These are phyloP conservation scores for Odontocerum albicorne DNA, from an alignment of 2,888 invertebrate genomes.

Conservation along the genomic window DNA sequence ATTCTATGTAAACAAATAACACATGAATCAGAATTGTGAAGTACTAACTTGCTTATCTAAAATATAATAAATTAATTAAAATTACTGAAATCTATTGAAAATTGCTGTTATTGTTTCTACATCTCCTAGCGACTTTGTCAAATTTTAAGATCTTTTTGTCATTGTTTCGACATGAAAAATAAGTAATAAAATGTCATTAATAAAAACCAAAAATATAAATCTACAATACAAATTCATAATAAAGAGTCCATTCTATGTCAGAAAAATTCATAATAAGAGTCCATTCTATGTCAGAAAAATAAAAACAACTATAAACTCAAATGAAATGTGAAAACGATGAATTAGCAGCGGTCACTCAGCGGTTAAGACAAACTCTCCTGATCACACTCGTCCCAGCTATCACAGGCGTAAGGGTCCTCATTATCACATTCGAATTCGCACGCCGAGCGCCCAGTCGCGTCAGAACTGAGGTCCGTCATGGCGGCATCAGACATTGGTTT, in stretches of 20 bases:
- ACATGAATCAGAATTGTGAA: no score
- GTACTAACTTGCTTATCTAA: no score
- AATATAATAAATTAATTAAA: no score
- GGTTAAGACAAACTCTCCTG: conserved; percentile 57
- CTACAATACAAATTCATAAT: not conserved
- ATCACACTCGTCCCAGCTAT: conserved; percentile 60
- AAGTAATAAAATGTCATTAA: no score
- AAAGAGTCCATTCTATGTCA: not conserved
- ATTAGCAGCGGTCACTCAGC: conserved; percentile 14
- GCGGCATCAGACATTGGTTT: conserved; percentile 57
- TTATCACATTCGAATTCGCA: conserved; percentile 58
- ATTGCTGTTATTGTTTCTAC: no score
- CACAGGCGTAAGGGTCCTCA: conserved; percentile 56
- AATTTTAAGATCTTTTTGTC: not conserved
- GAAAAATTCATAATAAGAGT: not conserved
- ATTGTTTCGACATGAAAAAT: not conserved
- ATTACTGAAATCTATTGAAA: no score
- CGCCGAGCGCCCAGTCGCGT: conserved; percentile 57
- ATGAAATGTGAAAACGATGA: not conserved
- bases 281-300: not conserved
- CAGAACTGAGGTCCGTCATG: conserved; percentile 55
- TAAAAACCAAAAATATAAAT: no score
- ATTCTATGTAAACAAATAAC: no score
- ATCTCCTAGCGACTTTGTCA: no score
- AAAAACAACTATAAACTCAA: not conserved